These are phyloP conservation scores for Trachythela sp. DNA, from an alignment of 64 coral and sea anemone species.

Conservation along the genomic window DNA sequence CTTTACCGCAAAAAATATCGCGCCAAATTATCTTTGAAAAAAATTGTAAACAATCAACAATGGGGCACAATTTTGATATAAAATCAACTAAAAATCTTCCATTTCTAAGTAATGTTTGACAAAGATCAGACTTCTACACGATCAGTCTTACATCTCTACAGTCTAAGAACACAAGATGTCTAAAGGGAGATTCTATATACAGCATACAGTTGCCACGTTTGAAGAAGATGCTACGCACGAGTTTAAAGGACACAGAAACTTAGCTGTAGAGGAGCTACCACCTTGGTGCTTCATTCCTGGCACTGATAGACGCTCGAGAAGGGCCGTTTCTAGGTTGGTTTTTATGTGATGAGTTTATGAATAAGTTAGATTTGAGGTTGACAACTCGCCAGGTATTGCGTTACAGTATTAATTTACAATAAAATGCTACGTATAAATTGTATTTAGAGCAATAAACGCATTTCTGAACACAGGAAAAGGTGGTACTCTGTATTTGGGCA, in stretches of 20 bases:
- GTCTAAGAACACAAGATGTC: not conserved
- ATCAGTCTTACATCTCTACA: not conserved
- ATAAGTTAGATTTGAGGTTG: not conserved
- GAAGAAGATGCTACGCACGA: constrained; percentile 82
- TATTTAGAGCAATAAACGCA: constrained; percentile 78
- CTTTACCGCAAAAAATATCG: too few species aligned
- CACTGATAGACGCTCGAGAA: constrained; percentile 72
- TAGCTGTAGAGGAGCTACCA: constrained; percentile 73
- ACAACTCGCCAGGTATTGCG: not conserved
- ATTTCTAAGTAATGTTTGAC: not conserved
- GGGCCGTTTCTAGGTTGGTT: constrained; percentile 75
- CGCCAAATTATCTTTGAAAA: too few species aligned
- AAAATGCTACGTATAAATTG: too few species aligned
- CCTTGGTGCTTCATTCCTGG: constrained; percentile 84
- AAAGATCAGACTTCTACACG: not conserved
- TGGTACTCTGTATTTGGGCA: constrained; percentile 75
- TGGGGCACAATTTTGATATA: not conserved
- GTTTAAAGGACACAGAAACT: constrained; percentile 93
- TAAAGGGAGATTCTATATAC: not conserved
- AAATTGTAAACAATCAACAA: not conserved
- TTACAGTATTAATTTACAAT: not conserved
- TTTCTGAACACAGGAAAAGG: constrained; percentile 96
- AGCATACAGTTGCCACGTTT: not conserved
- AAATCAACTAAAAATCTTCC: not conserved
- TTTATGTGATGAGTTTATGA: not conserved